Evolutionary conservation across 2,888 invertebrate species (phyloP), one percentile per base, ranked within the genome.

Genomic region (Cryptus viduatorius): DNA sequence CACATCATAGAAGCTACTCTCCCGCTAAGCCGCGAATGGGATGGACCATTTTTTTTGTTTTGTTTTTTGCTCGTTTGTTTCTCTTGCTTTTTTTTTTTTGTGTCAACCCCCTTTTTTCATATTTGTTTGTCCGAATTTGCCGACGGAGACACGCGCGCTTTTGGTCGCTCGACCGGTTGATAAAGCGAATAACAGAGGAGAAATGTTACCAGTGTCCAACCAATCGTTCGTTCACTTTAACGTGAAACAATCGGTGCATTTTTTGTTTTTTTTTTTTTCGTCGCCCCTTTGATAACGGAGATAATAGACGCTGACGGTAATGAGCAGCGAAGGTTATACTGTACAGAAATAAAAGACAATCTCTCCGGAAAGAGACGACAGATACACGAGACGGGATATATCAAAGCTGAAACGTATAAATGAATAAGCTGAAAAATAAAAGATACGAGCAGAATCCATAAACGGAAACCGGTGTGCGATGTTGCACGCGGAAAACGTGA

Each of bases 401-500:
- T 19, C 50, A 73, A 24, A 37, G 72, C 46, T 8, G 42, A 73
- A 68, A 81, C 81, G 65, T 81, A 84, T 81, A 81, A 84, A 81
- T 84, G 81, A 84, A 84, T 84, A 75, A 75, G 69, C 75, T n/a
- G 73, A 50, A 42, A 56, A 84, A 75, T 65, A 78, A 81, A 79
- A 75, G 50, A 48, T 73, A 75, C 73, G 77, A 78, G 81, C 65
- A 29, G 78, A 84, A 84, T 84, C 78, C 81, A 84, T 84, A 81
- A 84, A 78, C 81, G 81, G 78, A 72, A 65, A 14, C 56, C 37
- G 37, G 37, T 37, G 76, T 42, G 53, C 59, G 73, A 73, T 69
- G 78, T 69, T 84, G 84, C 84, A 81, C 73, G 48, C 64, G 81
- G 37, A 69, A 84, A 84, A 84, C 84, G 84, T 84, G 84, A 81